These are phyloP conservation scores for Gnatocerus cornutus DNA, from an alignment of 2,888 invertebrate genomes.

Conservation along the genomic window DNA sequence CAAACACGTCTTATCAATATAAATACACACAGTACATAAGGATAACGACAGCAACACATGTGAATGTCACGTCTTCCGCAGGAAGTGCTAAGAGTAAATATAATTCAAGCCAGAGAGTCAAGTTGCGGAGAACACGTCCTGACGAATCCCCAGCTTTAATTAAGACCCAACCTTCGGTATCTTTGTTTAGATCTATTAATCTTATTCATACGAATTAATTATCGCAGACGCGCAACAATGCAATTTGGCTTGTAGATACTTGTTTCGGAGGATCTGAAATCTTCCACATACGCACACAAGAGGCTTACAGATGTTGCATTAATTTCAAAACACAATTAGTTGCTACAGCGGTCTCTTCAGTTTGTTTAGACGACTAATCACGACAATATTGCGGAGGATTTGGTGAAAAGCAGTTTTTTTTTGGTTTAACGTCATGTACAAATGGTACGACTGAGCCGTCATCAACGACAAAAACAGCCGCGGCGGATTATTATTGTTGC, in stretches of 20 bases:
- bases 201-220: conserved; percentile 60
- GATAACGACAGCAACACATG: conserved; percentile 39
- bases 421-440: conserved; percentile 20
- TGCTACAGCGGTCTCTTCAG: conserved; percentile 25
- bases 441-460: conserved; percentile 23
- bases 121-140: conserved; percentile 40
- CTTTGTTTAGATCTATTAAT: conserved; percentile 59
- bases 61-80: conserved; percentile 37
- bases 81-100: conserved; percentile 35
- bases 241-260: conserved; percentile 52
- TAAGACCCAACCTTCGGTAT: conserved; percentile 56
- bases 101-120: conserved; percentile 40
- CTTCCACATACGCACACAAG: conserved; percentile 33
- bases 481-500: conserved; percentile 26
- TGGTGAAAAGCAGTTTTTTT: conserved; percentile 24
- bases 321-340: conserved; percentile 38
- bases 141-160: conserved; percentile 52
- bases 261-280: conserved; percentile 39
- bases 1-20: conserved; percentile 35
- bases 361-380: conserved; percentile 34
- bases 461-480: conserved; percentile 33
- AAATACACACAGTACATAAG: conserved; percentile 27
- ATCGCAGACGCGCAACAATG: conserved; percentile 55
- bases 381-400: conserved; percentile 34
- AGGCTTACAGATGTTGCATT: conserved; percentile 39